Conservation (phyloP, 1,140 invertebrate species). For the Epicauta chinensis region DNA sequence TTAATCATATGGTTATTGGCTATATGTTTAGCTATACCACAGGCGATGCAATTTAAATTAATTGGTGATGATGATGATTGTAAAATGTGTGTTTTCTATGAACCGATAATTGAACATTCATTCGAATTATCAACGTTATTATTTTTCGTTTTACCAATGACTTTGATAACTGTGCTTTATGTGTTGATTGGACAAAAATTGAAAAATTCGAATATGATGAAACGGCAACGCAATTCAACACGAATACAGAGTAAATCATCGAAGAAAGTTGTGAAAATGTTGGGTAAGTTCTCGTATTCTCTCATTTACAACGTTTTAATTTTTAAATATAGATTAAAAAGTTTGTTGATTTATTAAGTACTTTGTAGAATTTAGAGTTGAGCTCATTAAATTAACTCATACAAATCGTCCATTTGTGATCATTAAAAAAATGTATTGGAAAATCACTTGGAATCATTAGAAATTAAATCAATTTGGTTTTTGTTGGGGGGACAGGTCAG, state of each 20-base stretch:
- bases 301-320: too few relatives aligned
- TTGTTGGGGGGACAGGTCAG: too few relatives aligned
- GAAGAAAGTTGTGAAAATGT: constrained; percentile 51
- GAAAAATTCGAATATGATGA: constrained; percentile 53
- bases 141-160: constrained; percentile 83
- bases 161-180: constrained; percentile 77
- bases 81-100: constrained; percentile 44
- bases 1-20: constrained; percentile 67
- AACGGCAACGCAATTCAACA: constrained; percentile 22
- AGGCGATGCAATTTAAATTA: constrained; percentile 67
- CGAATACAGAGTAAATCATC: constrained; percentile 46
- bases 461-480: too few relatives aligned
- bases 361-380: not conserved
- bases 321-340: not conserved
- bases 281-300: too few relatives aligned
- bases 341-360: not conserved
- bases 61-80: constrained; percentile 30
- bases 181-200: constrained; percentile 74
- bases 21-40: constrained; percentile 70
- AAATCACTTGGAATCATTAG: too few relatives aligned
- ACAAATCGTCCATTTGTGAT: too few relatives aligned
- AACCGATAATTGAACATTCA: constrained; percentile 60
- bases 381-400: too few relatives aligned
- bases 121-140: constrained; percentile 79
- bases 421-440: too few relatives aligned